These are phyloP conservation scores for Rhagophthalmus giganteus DNA, from an alignment of 2,888 invertebrate species.

Conservation along the genomic window DNA sequence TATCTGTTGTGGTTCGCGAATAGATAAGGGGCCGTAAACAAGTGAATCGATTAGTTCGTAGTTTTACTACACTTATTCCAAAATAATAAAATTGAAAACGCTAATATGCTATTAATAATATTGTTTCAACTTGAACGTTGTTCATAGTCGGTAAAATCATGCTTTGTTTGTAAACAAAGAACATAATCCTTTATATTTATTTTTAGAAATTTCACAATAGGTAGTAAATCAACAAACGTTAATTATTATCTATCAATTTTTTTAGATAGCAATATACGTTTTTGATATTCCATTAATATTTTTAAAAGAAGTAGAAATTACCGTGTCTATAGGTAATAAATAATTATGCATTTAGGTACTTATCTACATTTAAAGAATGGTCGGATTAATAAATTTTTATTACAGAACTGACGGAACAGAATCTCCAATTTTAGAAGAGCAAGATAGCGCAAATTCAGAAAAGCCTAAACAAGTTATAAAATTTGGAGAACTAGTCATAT, in stretches of 20 bases:
- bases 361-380: not conserved
- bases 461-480: slow-evolving; percentile 79
- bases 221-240: too few species aligned
- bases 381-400: slow-evolving; percentile 5
- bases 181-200: not conserved
- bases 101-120: too few species aligned
- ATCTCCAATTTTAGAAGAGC: slow-evolving; percentile 76
- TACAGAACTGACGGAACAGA: slow-evolving; percentile 67
- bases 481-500: slow-evolving; percentile 92
- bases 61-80: too few species aligned
- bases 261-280: not conserved
- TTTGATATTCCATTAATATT: not conserved
- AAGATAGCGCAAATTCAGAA: slow-evolving; percentile 73
- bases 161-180: not conserved
- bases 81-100: too few species aligned
- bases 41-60: too few species aligned
- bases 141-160: not conserved
- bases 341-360: not conserved
- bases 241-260: not conserved
- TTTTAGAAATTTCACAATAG: not conserved
- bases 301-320: not conserved
- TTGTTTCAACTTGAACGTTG: not conserved
- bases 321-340: not conserved
- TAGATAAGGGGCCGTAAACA: too few species aligned
- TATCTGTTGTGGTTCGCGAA: too few species aligned